Conservation (phyloP, 2,888 invertebrate species). For the Drosophila meridionalis region DNA sequence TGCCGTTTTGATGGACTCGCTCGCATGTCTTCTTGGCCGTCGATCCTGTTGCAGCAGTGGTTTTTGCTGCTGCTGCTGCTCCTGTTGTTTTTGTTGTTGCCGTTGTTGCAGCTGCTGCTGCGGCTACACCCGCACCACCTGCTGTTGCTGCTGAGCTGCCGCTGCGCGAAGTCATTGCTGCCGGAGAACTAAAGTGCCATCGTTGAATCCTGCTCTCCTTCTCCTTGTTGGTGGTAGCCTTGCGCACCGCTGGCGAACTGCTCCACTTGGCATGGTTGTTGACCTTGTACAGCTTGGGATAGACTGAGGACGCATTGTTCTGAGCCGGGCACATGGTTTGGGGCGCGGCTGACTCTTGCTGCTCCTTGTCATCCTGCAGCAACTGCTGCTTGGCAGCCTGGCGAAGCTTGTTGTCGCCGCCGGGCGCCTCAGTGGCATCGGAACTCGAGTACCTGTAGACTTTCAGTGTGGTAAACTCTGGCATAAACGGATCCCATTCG, state of each 20-base stretch:
- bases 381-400: background rate
- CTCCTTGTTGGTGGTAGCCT: constrained; percentile 12
- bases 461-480: constrained; percentile 19
- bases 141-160: background rate
- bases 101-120: background rate
- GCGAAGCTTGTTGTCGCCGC: constrained; percentile 5
- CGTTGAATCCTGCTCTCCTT: constrained; percentile 31
- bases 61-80: background rate
- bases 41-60: background rate
- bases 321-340: constrained; percentile 24
- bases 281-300: constrained; percentile 44
- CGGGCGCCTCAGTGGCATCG: constrained; percentile 10
- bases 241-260: background rate
- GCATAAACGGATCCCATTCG: constrained; percentile 22
- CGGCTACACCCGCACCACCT: background rate
- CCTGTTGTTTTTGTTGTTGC: background rate
- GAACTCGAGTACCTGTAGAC: constrained; percentile 17
- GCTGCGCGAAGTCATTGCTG: background rate
- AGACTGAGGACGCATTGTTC: constrained; percentile 16
- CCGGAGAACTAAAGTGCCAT: constrained; percentile 7
- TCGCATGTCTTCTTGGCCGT: constrained; percentile 20
- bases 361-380: background rate
- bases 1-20: background rate
- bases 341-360: constrained; percentile 10
- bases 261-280: constrained; percentile 27